Conservation (phyloP, 92 coral and sea anemone species). For the Palythoa caribaeorum region DNA sequence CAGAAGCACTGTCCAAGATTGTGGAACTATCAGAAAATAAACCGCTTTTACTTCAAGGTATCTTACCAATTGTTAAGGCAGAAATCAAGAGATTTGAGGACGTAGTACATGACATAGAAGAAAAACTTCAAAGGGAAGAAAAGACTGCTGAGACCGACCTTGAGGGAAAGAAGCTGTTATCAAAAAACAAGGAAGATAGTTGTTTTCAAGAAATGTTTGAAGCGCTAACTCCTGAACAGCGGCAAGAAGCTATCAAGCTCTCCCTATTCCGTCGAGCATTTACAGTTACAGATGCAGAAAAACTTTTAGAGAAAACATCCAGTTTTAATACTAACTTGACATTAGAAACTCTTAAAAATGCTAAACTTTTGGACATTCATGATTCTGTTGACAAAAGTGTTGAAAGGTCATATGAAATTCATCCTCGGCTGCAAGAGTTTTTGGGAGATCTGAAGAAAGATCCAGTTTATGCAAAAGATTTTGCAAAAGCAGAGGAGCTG, state of each 20-base stretch:
- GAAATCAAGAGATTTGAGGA: too few relatives aligned
- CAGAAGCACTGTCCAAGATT: conserved; percentile 29
- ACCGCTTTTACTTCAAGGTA: conserved; percentile 61
- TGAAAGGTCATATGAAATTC: conserved; percentile 87
- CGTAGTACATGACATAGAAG: too few relatives aligned
- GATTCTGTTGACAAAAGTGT: conserved; percentile 52
- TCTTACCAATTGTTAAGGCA: conserved; percentile 57
- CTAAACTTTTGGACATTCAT: conserved; percentile 37
- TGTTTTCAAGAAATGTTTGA: too few relatives aligned
- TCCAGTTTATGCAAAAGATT: conserved; percentile 18
- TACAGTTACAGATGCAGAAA: too few relatives aligned
- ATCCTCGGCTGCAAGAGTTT: conserved; percentile 68
- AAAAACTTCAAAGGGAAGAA: conserved; percentile 4
- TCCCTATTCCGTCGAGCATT: too few relatives aligned
- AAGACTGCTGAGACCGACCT: neutral
- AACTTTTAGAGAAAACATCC: conserved; percentile 50
- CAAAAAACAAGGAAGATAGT: conserved; percentile 15
- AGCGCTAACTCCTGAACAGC: conserved; percentile 56
- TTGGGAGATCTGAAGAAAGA: conserved; percentile 46
- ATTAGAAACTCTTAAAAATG: conserved; percentile 57
- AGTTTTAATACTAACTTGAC: conserved; percentile 43
- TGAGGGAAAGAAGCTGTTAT: conserved; percentile 27
- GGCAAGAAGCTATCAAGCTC: too few relatives aligned
- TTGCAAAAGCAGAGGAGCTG: conserved; percentile 58
- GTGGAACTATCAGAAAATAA: conserved; percentile 57